These are phyloP conservation scores for Junonia oenone DNA, from an alignment of 2,888 invertebrate species.

Conservation along the genomic window DNA sequence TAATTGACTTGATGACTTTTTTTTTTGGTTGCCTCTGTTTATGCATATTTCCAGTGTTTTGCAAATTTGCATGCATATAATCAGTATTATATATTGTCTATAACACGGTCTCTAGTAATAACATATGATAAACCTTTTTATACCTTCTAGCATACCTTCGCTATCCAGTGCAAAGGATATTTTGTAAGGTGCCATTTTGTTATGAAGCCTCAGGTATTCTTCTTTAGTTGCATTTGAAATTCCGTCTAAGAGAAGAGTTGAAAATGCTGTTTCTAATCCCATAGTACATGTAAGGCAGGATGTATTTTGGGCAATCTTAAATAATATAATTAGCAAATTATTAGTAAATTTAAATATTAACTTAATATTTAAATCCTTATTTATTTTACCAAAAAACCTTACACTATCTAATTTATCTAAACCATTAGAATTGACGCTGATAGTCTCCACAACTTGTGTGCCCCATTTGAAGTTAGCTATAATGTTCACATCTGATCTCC, in stretches of 20 bases:
- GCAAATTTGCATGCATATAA: too few relatives aligned
- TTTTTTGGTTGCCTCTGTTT: too few relatives aligned
- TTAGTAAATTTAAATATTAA: too few relatives aligned
- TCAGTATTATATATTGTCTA: too few relatives aligned
- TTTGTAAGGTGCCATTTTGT: conserved; percentile 88
- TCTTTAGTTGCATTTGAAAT: conserved; percentile 72
- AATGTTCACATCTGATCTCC: conserved; percentile 79
- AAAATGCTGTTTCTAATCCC: conserved; percentile 69
- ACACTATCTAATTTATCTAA: conserved; percentile 33
- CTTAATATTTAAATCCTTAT: too few relatives aligned
- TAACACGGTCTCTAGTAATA: too few relatives aligned
- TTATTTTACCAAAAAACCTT: conserved; percentile 31
- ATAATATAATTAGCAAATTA: conserved; percentile 23
- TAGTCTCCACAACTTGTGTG: conserved; percentile 81
- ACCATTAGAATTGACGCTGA: conserved; percentile 50
- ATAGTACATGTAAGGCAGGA: conserved; percentile 65
- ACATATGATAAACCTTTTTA: neutral
- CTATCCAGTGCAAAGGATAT: conserved; percentile 80
- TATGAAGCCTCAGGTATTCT: conserved; percentile 81
- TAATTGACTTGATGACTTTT: too few relatives aligned
- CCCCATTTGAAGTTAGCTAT: conserved; percentile 83
- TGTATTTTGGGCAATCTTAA: conserved; percentile 35
- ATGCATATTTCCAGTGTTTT: too few relatives aligned
- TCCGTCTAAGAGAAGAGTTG: conserved; percentile 80
- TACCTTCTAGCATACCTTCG: conserved; percentile 42